Base-by-base conservation (phyloP, 2,888 invertebrate species). In the Yponomeuta cagnagella region DNA sequence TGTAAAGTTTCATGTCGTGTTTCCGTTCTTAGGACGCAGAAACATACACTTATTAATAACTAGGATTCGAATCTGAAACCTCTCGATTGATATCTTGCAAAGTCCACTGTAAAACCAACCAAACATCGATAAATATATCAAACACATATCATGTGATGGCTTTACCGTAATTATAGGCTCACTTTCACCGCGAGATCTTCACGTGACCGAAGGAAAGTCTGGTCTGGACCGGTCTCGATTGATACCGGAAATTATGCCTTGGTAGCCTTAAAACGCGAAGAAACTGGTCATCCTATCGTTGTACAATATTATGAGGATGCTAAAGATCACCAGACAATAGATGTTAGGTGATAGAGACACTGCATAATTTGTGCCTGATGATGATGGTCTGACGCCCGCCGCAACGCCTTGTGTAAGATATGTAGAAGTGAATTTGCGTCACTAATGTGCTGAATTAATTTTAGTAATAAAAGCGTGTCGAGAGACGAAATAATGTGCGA, bases 131-230 rank as follows among this genome's bases (percentile, higher is more conserved):
- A 43, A 23, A 30, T n/a, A 30, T 23, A 64, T 64, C 30, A 10
- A 2, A 33, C 23, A 6, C 10, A 31, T 43, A 65, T 31, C 33
- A 6, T 23, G 65, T 65, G 31, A 9, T 65, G 31, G 52, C 12
- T 12, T 64, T 31, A 65, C 65, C 33, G 65, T 65, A 65, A 65
- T 65, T 65, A 65, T 30, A 33, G 31, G 65, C 65, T 30, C 65
- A 68, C 68, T 68, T 68, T 68, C 68, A 68, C 68, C 48, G 65
- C 48, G 48, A 37, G 68, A 65, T 68, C 48, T 23, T 68, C 68
- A 68, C 68, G 68, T 48, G 68, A 68, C 65, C 65, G 65, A 43
- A 37, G 68, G 23, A 68, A 43, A 43, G 68, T 23, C 48, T 48
- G 68, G 23, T 68, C 23, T 43, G 68, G 48, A 68, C 43, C 68